phyloP scores from a whole-genome alignment of 1,140 invertebrate species.

The Camponotus pennsylvanicus region DNA sequence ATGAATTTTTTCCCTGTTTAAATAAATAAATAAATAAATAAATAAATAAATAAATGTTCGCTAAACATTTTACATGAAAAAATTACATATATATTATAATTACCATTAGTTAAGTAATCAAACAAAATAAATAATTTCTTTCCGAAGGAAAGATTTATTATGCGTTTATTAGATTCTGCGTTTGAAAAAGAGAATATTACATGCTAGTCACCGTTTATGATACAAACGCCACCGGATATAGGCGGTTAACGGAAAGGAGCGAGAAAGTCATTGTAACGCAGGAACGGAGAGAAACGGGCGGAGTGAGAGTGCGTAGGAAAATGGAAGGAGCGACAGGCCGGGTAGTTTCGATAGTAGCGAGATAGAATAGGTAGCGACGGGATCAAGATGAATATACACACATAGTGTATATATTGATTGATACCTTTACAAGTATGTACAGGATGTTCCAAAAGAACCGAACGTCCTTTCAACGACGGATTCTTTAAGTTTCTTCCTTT shows the following conservation, averaged over 20 bases:
- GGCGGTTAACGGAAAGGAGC: constrained; percentile 27
- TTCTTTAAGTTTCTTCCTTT: no score
- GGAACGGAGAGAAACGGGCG: constrained; percentile 5
- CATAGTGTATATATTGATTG: not conserved
- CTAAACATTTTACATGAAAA: no score
- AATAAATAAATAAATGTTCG: no score
- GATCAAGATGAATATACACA: not conserved
- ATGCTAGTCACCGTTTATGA: not conserved
- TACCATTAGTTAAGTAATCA: not conserved
- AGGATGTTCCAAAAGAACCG: not conserved
- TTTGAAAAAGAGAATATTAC: not conserved
- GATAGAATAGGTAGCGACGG: constrained; percentile 1
- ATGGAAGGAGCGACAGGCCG: not conserved
- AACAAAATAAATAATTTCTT: not conserved
- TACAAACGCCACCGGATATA: constrained; percentile 2
- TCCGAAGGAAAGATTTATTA: no score
- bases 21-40: no score
- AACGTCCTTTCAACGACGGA: not conserved
- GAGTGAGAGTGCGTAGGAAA: constrained; percentile 41
- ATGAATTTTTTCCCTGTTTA: no score
- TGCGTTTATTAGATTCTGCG: not conserved
- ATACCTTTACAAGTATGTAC: not conserved
- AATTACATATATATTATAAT: no score
- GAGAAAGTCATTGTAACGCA: constrained; percentile 16
- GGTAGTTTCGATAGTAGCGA: not conserved